These are phyloP conservation scores for Scolopax mira DNA, from an alignment of 2,113 vertebrate species.

Conservation along the genomic window DNA sequence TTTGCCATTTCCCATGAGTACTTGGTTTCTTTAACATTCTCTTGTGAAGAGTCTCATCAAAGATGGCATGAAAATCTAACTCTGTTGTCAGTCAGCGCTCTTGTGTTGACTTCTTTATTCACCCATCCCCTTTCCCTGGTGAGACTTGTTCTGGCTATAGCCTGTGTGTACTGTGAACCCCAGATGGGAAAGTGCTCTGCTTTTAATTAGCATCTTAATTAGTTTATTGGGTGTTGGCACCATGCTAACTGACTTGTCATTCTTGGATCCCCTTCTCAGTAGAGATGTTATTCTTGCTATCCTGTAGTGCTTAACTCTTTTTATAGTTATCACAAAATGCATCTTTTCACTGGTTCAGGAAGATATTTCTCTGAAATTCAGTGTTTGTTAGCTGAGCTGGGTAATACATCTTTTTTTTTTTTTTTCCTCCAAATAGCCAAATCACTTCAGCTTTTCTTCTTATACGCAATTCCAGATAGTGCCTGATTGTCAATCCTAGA, in stretches of 20 bases:
- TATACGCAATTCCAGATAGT: not conserved
- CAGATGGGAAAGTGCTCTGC: not conserved
- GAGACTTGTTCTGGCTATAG: not conserved
- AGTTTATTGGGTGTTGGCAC: not conserved
- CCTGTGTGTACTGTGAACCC: not conserved
- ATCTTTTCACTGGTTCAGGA: not conserved
- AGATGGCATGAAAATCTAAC: not conserved
- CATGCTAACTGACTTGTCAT: not conserved
- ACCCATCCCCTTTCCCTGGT: not conserved
- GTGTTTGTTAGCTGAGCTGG: not conserved
- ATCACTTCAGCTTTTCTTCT: not conserved
- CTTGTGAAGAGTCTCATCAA: not conserved
- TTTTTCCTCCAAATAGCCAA: not conserved
- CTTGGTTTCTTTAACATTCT: not conserved
- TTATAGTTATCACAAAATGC: not conserved
- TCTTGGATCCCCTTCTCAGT: not conserved
- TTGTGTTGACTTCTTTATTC: not conserved
- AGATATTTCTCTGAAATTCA: not conserved
- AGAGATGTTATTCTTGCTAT: not conserved
- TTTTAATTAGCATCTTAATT: slow-evolving; percentile 48
- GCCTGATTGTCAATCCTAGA: slow-evolving; percentile 1
- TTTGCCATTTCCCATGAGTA: not conserved
- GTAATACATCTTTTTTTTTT: not conserved
- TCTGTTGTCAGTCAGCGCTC: not conserved
- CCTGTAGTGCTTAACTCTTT: not conserved